These are phyloP conservation scores for Sphyrna mokarran DNA, from an alignment of 2,113 vertebrate species.

Conservation along the genomic window DNA sequence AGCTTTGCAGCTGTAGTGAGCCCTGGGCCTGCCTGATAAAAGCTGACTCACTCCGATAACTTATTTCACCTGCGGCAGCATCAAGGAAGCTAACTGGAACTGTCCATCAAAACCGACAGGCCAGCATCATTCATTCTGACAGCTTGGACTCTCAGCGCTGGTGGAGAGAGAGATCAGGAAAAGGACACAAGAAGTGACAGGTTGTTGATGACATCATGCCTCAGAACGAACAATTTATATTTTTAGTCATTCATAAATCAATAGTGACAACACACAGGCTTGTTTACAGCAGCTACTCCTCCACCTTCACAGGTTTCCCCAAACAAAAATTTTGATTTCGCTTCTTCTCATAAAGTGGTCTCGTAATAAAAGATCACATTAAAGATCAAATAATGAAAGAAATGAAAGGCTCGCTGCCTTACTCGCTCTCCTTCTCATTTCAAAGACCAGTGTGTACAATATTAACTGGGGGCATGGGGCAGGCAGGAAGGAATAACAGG, in stretches of 20 bases:
- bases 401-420: background rate
- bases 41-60: conserved; percentile 49
- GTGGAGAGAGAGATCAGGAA: conserved; percentile 45
- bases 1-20: conserved; percentile 50
- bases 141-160: conserved; percentile 42
- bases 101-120: conserved; percentile 49
- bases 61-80: conserved; percentile 55
- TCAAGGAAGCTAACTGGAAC: conserved; percentile 55
- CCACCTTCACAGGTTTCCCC: conserved; percentile 24
- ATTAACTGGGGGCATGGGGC: background rate
- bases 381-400: too few species aligned
- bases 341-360: background rate
- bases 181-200: conserved; percentile 50
- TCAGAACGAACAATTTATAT: conserved; percentile 41
- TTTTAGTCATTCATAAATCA: conserved; percentile 50
- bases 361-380: conserved; percentile 20
- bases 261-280: conserved; percentile 43
- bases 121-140: conserved; percentile 54
- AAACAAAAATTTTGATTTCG: conserved; percentile 36
- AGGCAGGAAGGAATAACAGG: background rate
- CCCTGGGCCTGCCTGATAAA: conserved; percentile 45
- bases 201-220: conserved; percentile 44
- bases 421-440: background rate
- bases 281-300: conserved; percentile 38
- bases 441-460: background rate